Conservation (phyloP, 2,113 vertebrate genomes). For the Nannospalax galili region DNA sequence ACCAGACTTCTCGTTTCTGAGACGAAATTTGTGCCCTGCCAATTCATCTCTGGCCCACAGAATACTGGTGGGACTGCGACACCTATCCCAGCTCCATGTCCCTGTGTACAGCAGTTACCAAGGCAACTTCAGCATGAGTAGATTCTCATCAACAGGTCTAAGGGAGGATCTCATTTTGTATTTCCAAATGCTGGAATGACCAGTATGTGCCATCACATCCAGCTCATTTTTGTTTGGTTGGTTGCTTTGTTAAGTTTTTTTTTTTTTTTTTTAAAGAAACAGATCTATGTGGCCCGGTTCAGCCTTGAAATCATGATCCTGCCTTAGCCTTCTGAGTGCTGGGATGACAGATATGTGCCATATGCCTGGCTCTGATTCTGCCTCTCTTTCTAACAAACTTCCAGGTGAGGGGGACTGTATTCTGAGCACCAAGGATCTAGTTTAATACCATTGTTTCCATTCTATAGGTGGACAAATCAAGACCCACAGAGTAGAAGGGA, state of each 20-base stretch:
- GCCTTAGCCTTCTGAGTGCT: neutral
- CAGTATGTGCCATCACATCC: neutral
- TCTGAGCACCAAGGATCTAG: neutral
- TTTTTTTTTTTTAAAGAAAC: neutral
- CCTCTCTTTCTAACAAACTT: neutral
- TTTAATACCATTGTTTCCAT: neutral
- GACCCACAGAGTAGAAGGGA: neutral
- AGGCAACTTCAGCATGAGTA: neutral
- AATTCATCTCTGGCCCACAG: neutral
- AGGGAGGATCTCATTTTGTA: neutral
- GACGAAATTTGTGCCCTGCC: fast-evolving
- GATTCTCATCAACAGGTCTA: neutral
- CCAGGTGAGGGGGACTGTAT: neutral
- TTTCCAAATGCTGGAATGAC: neutral
- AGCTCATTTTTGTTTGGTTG: neutral
- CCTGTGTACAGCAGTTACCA: neutral
- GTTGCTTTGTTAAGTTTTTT: neutral
- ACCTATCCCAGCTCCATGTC: too few relatives aligned
- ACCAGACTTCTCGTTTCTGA: neutral
- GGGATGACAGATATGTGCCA: neutral
- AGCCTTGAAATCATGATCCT: neutral
- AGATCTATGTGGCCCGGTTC: neutral
- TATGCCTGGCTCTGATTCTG: neutral
- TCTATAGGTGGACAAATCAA: neutral
- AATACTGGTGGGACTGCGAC: neutral